phyloP scores from a whole-genome alignment of 1,140 invertebrate genomes.

The Hyles vespertilio region DNA sequence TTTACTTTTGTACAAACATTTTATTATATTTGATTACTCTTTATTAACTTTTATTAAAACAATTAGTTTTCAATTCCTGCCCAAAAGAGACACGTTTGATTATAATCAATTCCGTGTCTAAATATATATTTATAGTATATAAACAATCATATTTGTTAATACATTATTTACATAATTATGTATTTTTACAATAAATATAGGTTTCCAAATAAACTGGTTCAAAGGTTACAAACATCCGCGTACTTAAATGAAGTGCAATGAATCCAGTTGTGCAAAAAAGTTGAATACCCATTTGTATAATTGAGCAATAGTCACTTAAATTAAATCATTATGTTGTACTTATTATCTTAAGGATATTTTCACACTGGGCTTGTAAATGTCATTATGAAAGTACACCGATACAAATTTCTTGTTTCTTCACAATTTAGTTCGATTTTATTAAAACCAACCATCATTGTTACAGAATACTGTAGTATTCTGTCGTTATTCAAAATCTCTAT shows the following conservation, averaged over 20 bases:
- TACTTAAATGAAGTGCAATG: slow-evolving; percentile 1
- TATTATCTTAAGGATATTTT: slow-evolving; percentile 58
- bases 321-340: slow-evolving; percentile 63
- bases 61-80: slow-evolving; percentile 37
- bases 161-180: slow-evolving; percentile 24
- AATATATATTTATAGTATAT: too few relatives aligned
- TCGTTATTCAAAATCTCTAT: slow-evolving; percentile 15
- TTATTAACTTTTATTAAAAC: slow-evolving; percentile 22
- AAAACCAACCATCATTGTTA: slow-evolving; percentile 22
- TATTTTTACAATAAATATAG: neutral
- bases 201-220: neutral
- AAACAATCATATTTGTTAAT: too few relatives aligned
- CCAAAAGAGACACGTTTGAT: slow-evolving; percentile 22
- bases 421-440: slow-evolving; percentile 8
- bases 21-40: slow-evolving; percentile 25
- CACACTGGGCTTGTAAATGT: slow-evolving; percentile 23
- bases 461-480: neutral
- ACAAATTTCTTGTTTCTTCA: neutral
- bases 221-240: neutral
- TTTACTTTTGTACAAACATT: slow-evolving; percentile 50
- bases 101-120: neutral
- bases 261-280: neutral
- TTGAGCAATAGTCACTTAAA: slow-evolving; percentile 71
- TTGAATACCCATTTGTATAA: slow-evolving; percentile 48
- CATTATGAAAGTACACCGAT: slow-evolving; percentile 3